A percentile compares a stretch with the other conserved stretches of the same genome.
Conservation (phyloP, 2,113 vertebrate genomes). For the Pollimyrus isidori region DNA sequence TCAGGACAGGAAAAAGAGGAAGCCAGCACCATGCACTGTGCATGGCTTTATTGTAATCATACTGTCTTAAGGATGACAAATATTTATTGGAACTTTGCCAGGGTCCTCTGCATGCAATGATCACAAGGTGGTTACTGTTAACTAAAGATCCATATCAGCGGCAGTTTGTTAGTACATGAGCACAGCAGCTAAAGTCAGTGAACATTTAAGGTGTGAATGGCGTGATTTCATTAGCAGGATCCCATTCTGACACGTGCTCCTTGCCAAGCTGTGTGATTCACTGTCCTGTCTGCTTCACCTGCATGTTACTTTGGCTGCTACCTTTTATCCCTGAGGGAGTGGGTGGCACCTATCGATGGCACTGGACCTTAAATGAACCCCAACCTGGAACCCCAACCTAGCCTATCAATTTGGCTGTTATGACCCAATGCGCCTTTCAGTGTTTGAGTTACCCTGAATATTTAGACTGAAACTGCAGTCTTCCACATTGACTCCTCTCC, state of each 20-base stretch:
- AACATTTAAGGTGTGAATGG: neutral
- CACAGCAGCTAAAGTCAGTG: neutral
- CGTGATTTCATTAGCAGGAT: neutral
- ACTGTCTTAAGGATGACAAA: neutral
- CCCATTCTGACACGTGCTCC: neutral
- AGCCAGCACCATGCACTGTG: neutral
- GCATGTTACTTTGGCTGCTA: neutral
- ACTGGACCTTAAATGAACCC: neutral
- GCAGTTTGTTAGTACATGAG: neutral
- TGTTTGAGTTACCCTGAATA: neutral
- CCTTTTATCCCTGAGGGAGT: neutral
- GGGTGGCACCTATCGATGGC: neutral
- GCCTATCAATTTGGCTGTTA: neutral
- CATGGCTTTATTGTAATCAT: neutral
- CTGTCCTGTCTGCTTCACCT: neutral
- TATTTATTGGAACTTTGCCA: neutral
- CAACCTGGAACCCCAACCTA: neutral
- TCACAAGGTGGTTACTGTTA: neutral
- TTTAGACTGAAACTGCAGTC: neutral
- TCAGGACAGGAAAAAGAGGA: neutral
- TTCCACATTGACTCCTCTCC: neutral
- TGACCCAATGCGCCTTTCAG: neutral
- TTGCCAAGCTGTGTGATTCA: neutral
- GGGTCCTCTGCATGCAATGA: neutral
- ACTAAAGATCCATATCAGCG: neutral